Base-by-base conservation (phyloP, 1,140 invertebrate genomes). In the Drosophila sproati region DNA sequence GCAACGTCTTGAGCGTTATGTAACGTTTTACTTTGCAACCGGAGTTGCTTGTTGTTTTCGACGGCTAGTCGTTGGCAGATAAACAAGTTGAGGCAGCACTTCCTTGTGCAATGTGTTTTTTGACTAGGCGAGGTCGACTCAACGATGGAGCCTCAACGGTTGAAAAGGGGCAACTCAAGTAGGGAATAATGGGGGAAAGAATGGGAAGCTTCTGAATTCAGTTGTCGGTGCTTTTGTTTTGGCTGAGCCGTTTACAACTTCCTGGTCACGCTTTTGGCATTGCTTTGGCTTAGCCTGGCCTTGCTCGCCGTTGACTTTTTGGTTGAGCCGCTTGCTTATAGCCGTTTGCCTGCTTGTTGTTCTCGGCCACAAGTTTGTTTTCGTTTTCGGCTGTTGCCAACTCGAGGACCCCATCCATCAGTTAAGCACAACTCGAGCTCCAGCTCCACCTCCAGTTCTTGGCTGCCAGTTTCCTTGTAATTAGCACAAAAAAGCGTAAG, bases 301-400 rank as follows among this genome's bases (percentile, higher is more conserved):
- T 35, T 52, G 31, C 8, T 28, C 12, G 41, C 39, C 34, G 50
- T 64, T 20, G 20, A 20, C 20, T 20, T 20, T 20, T 20, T 20
- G 20, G 20, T 20, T 20, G 20, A 20, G 20, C 20, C 20, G 20
- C 20, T 20, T 54, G 77, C 74, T 66, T 83, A 62, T 73, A 39
- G 60, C 48, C 73, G 79, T 59, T 86, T 80, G 73, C 66, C 74
- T 68, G 77, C 43, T 77, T 87, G 83, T 82, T 87, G 83, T 74
- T 68, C 66, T 71, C 78, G 80, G 80, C 80, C 80, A 63, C 80
- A 77, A 88, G 83, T 88, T 86, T 86, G 78, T 87, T 86, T 86
- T 82, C 51, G 66, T 74, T 69, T 74, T 61, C 50, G 68, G 56
- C 57, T 73, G 75, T 75, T 86, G 82, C 82, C 82, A 85, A 86